Evolutionary conservation across 2,797 vertebrate species (phyloP).

Genomic region (Ctenochaetus hawaiiensis): DNA sequence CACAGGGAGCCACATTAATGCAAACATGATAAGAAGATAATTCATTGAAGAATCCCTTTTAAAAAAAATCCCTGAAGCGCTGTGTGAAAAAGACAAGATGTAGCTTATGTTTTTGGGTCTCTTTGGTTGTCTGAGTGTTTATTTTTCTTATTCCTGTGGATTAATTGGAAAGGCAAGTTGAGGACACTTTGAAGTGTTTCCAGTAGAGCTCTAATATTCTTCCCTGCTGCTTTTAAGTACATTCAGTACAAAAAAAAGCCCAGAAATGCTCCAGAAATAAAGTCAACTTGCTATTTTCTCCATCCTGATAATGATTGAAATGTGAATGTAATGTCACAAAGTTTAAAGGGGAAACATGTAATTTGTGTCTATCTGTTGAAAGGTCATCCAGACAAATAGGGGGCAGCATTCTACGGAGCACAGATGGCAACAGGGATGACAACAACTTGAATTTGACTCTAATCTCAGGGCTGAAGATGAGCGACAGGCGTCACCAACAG

Average conservation of each 20-base stretch:
- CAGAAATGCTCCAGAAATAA: neutral
- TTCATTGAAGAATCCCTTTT: neutral
- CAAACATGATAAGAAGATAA: conserved; percentile 13
- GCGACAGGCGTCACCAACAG: too few species aligned
- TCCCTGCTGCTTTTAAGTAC: neutral
- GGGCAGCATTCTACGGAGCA: too few species aligned
- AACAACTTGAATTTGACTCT: too few species aligned
- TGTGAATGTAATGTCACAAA: neutral
- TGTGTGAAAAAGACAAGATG: neutral
- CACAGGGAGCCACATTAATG: conserved; percentile 14
- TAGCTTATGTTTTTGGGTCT: neutral
- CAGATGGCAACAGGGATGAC: too few species aligned
- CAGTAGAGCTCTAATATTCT: neutral
- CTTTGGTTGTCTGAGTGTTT: neutral
- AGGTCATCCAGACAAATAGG: too few species aligned
- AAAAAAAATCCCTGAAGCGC: neutral
- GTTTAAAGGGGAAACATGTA: too few species aligned
- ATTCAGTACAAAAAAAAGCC: neutral
- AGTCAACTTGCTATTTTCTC: neutral
- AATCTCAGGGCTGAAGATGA: too few species aligned
- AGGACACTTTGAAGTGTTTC: conserved; percentile 6
- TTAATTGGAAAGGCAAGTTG: conserved; percentile 15
- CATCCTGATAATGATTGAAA: neutral
- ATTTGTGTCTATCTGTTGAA: too few species aligned
- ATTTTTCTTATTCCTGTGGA: conserved; percentile 21